A percentile compares a stretch with the other conserved stretches of the same genome.
Evolutionary conservation across 2,113 vertebrate genomes (phyloP).

Genomic region (Neolamprologus fasciatus): DNA sequence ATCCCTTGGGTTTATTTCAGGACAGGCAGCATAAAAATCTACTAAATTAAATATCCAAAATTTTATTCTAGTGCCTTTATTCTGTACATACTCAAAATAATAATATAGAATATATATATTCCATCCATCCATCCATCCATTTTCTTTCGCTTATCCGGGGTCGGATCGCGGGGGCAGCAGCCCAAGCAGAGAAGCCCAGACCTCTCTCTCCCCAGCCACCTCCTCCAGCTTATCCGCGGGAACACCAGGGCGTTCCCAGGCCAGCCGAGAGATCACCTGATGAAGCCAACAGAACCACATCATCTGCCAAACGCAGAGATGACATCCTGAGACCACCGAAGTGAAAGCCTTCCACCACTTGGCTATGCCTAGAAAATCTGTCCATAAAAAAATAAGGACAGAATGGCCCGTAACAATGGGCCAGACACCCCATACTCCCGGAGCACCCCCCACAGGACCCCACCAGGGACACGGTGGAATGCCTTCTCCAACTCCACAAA

Average conservation of each 20-base stretch:
- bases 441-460: too few relatives aligned
- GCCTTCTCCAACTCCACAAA: too few relatives aligned
- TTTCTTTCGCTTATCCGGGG: background rate
- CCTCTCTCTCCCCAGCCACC: background rate
- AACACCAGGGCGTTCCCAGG: background rate
- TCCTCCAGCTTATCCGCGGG: fast-evolving
- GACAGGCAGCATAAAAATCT: background rate
- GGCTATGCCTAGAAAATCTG: too few relatives aligned
- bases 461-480: too few relatives aligned
- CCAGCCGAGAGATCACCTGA: background rate
- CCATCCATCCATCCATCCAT: background rate
- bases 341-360: too few relatives aligned
- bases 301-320: too few relatives aligned
- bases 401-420: too few relatives aligned
- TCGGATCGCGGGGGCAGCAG: background rate
- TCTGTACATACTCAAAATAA: background rate
- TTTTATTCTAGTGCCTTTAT: background rate
- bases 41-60: background rate
- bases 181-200: background rate
- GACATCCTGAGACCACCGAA: too few relatives aligned
- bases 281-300: too few relatives aligned
- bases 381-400: too few relatives aligned
- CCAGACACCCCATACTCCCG: too few relatives aligned
- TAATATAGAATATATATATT: background rate
- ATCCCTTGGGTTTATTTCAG: background rate